Evolutionary conservation across 2,888 invertebrate species (phyloP), one percentile per base, ranked within the genome.

Genomic region (Brenthis daphne): DNA sequence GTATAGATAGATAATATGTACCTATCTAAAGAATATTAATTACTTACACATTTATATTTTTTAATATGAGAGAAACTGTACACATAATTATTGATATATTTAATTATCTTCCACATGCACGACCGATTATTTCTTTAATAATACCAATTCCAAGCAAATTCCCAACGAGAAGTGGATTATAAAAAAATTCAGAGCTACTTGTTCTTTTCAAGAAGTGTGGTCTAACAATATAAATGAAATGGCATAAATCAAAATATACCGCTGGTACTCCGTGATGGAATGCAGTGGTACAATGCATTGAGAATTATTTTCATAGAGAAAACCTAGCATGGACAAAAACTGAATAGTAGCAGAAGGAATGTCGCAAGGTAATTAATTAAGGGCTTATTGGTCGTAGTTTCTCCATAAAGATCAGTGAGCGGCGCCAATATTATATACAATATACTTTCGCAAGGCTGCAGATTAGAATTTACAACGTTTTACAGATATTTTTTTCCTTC

Each of bases 311-410:
- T 79, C 77, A 77, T 79, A 73, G 71, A 68, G 67, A 69, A 72
- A 73, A 73, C 67, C 67, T 70, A 66, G 61, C 70, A 75, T 76
- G 68, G 73, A 68, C 77, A 86, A 85, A 85, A 85, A 86, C 76
- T 76, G 74, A 73, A 75, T 73, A 73, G 73, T 74, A 74, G 72
- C 76, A 78, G 74, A 72, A 76, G 73, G 81, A 82, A 85, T 83
- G 85, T 80, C 80, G 80, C 82, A 77, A 81, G 81, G 80, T 80
- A 87, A 88, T 88, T 88, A 87, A 87, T 87, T 86, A 85, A 85
- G 80, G 82, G 80, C 20, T 84, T 85, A 85, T 86, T 85, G 85
- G 85, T 85, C 82, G 84, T 80, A 79, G 80, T 80, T 84, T 85
- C 81, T 79, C 82, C 79, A 81, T 85, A 86, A 79, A 77, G 74